These are phyloP conservation scores for Leptosomus discolor DNA, from an alignment of 2,113 vertebrate species.

Conservation along the genomic window DNA sequence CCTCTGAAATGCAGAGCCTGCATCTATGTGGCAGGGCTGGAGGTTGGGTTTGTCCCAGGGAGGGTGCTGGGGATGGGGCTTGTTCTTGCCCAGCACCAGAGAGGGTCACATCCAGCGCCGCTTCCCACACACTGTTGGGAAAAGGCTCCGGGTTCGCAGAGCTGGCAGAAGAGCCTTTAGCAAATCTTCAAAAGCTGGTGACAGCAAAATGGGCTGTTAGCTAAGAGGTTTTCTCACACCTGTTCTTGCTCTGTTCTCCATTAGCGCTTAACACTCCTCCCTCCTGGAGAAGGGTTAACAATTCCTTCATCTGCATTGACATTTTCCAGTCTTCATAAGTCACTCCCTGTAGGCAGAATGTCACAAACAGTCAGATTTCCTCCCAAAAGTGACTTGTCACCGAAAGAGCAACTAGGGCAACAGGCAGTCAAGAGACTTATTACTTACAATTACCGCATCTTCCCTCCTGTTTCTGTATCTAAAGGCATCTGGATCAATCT, in stretches of 20 bases:
- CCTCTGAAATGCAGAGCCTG: background rate
- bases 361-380: background rate
- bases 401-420: background rate
- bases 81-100: background rate
- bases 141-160: background rate
- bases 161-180: background rate
- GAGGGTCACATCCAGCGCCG: background rate
- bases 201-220: background rate
- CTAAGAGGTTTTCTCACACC: background rate
- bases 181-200: background rate
- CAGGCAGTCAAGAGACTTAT: background rate
- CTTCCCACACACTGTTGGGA: fast-evolving
- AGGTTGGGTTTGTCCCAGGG: background rate
- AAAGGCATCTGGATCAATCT: background rate
- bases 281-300: background rate
- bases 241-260: background rate
- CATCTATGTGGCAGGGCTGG: background rate
- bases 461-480: background rate
- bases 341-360: background rate
- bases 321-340: background rate
- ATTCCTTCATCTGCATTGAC: fast-evolving
- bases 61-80: background rate
- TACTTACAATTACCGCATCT: background rate
- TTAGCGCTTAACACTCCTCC: background rate
- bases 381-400: background rate